Evolutionary conservation across 2,888 invertebrate genomes (phyloP), one percentile per base, ranked within the genome.

Genomic region (Drosophila mettleri): DNA sequence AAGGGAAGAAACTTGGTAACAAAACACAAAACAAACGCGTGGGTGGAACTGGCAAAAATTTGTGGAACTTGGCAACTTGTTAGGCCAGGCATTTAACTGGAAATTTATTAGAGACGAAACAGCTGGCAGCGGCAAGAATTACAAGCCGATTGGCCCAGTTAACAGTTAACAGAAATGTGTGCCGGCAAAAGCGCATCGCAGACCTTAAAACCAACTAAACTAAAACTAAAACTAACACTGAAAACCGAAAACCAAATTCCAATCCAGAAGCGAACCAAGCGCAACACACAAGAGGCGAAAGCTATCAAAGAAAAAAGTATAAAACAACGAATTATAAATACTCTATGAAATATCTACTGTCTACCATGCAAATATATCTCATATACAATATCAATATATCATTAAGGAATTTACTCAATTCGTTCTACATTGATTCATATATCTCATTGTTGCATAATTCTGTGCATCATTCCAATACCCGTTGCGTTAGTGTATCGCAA

Each of bases 81-180:
- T 66, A 65, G 66, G 69, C 69, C 65, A 86, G 81, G 80, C 83
- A 88, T 86, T 85, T 80, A 81, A 84, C 77, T 78, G 85, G 67
- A 86, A 81, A 84, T 88, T 85, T 88, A 85, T 88, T 88, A 74
- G 78, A 74, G 78, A 74, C 75, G 80, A 80, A 88, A 75, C 86
- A 87, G 88, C 71, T 78, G 69, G 78, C 59, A 64, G 24, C 24
- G 16, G 43, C 65, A 78, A 61, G 61, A 60, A 61, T 68, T 78
- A 55, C 69, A 61, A 73, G 84, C 75, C 88, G 86, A 86, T 86
- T 86, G 85, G 87, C 79, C 74, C 70, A 70, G 88, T 86, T 86
- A 84, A 85, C 70, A 70, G 88, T 86, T 86, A 84, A 85, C 87
- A 88, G 72, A 63, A 62, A 33, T 33, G 41, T 33, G 53, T 16